Evolutionary conservation across 1,140 invertebrate genomes (phyloP).

Genomic region (Eriosoma lanigerum): DNA sequence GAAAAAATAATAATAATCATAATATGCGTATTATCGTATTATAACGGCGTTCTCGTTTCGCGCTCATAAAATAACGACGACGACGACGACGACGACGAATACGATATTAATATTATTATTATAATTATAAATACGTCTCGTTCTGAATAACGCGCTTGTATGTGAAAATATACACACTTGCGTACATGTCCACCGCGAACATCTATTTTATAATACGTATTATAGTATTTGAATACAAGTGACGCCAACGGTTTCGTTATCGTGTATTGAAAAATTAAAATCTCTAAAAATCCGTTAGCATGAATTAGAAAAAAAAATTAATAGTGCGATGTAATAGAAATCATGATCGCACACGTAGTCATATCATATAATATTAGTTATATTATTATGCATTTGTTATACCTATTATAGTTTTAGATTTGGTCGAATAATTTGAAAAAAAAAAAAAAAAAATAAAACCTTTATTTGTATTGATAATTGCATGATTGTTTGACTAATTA

Average conservation of each 20-base stretch:
- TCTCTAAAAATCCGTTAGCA: not conserved
- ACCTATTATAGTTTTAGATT: too few species aligned
- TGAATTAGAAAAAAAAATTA: conserved; percentile 1
- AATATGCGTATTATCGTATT: not conserved
- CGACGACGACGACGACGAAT: too few species aligned
- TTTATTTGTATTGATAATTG: too few species aligned
- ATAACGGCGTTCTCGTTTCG: not conserved
- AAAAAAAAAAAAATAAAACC: too few species aligned
- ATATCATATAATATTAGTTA: not conserved
- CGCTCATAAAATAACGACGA: not conserved
- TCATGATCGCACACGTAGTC: not conserved
- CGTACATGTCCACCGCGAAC: too few species aligned
- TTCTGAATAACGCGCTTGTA: not conserved
- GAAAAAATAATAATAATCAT: not conserved
- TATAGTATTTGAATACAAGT: too few species aligned
- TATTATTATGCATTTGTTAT: not conserved
- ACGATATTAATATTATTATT: too few species aligned
- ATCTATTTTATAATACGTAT: too few species aligned
- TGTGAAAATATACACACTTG: not conserved
- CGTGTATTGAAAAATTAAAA: too few species aligned
- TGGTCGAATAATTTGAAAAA: too few species aligned
- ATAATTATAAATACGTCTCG: not conserved
- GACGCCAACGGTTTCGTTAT: too few species aligned
- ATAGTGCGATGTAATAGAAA: not conserved
- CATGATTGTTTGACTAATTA: too few species aligned